A percentile compares a stretch with the other conserved stretches of the same genome.
Evolutionary conservation across 2,113 vertebrate genomes (phyloP).

Genomic region (Mionectes macconnelli): DNA sequence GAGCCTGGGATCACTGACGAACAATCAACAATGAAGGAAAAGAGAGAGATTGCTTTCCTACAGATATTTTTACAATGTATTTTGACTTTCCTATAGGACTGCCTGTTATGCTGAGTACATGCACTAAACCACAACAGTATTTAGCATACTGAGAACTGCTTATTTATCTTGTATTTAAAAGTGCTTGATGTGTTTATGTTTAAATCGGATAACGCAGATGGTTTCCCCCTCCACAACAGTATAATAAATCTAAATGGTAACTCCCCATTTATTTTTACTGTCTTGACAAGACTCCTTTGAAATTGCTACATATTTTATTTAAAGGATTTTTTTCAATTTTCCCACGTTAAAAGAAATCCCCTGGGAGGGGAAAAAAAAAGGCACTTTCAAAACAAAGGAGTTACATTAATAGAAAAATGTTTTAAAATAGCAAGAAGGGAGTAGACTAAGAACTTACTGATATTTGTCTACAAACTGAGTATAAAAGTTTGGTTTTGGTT

Average conservation of each 20-base stretch:
- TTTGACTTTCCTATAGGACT: background rate
- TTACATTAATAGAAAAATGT: slow-evolving; percentile 21
- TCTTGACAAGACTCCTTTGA: slow-evolving; percentile 33
- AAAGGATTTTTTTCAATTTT: background rate
- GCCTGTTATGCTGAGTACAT: background rate
- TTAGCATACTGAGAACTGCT: background rate
- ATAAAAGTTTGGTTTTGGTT: accelerated
- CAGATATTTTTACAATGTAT: background rate
- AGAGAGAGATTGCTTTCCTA: background rate
- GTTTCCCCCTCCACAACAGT: background rate
- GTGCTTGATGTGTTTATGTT: slow-evolving; percentile 8
- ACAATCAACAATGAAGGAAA: background rate
- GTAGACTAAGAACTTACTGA: background rate
- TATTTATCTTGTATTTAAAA: background rate
- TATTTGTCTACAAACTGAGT: background rate
- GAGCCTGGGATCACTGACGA: background rate
- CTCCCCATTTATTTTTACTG: slow-evolving; percentile 2
- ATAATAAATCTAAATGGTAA: slow-evolving; percentile 54
- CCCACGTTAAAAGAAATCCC: background rate
- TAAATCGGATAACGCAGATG: slow-evolving; percentile 25
- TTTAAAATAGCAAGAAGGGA: background rate
- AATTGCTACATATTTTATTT: slow-evolving; percentile 4
- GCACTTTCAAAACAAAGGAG: background rate
- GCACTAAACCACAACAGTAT: background rate
- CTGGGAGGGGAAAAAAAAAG: background rate